A percentile compares a stretch with the other conserved stretches of the same genome.
These are phyloP conservation scores for Halyomorpha halys DNA, from an alignment of 1,140 invertebrate species.

Conservation along the genomic window DNA sequence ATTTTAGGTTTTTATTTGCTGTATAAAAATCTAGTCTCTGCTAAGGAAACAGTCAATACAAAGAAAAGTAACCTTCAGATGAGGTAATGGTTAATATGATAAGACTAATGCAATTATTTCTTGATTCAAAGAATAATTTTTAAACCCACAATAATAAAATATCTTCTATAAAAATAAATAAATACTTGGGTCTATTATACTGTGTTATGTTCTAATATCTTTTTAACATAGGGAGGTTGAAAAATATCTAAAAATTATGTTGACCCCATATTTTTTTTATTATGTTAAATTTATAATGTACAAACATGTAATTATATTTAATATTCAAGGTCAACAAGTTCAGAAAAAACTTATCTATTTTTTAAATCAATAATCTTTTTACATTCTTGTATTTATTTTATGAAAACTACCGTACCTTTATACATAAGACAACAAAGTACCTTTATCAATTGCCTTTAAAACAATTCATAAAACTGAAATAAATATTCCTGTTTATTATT, in stretches of 20 bases:
- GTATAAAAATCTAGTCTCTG: too few relatives aligned
- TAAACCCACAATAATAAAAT: too few relatives aligned
- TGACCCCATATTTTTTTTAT: conserved; percentile 22
- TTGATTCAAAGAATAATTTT: too few relatives aligned
- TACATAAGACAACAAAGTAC: conserved; percentile 23
- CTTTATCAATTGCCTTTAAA: conserved; percentile 15
- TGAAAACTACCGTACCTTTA: conserved; percentile 27
- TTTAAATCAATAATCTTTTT: conserved; percentile 22
- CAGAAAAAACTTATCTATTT: conserved; percentile 18
- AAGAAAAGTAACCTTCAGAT: too few relatives aligned
- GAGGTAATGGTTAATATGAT: too few relatives aligned
- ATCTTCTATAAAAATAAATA: too few relatives aligned
- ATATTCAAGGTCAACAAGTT: conserved; percentile 21
- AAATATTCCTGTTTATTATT: conserved; percentile 23
- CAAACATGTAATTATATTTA: conserved; percentile 23
- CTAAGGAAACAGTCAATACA: too few relatives aligned
- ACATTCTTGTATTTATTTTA: conserved; percentile 21
- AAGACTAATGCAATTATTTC: too few relatives aligned
- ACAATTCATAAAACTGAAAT: conserved; percentile 22
- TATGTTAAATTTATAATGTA: conserved; percentile 26
- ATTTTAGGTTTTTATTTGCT: too few relatives aligned
- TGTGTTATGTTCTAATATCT: too few relatives aligned
- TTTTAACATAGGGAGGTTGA: not conserved
- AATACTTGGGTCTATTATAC: too few relatives aligned
- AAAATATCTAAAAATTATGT: conserved; percentile 1